Base-by-base conservation (phyloP, 2,797 vertebrate species). In the Danio aesculapii region DNA sequence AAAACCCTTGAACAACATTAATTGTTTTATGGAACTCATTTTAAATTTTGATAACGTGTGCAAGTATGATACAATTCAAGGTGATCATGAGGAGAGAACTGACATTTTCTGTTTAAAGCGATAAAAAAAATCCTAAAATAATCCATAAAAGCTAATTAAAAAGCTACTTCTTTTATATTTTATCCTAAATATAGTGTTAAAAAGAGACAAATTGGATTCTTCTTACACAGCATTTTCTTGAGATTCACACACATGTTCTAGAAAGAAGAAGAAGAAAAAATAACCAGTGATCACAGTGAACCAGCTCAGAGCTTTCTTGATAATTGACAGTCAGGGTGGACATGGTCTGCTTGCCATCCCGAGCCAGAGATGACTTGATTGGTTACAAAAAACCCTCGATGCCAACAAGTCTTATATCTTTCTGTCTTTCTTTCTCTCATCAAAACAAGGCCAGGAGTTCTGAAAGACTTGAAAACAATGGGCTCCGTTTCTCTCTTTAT, bases 401-500 rank as follows among this genome's bases (percentile, higher is more conserved):
- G 21, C 58, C 61, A 39, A 77, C 70, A 80, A 49, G 44, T 77
- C 19, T 30, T 0, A 73, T 43, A 47, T 10, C 17, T 81, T 13
- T 70, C 74, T 62, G 79, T 69, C 8, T 64, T 9, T 78, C 9
- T 43, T 13, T 50, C 0, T 61, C 39, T 77, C 8, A 8, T 78
- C 41, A 19, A 75, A 75, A 41, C 53, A 75, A 98, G 97, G 90
- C 97, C 97, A 64, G 98, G 98, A 80, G 96, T 99, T 81, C 92
- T 98, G 89, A 99, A 99, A 92, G 97, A 99, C 85, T 91, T 99
- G 77, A 99, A 99, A 93, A 98, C 97, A 70, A 99, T 99, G 98
- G 98, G 98, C 81, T 97, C 97, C 0, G 93, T 99, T 81, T 99
- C 97, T 74, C 94, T 99, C 59, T 98, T 97, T 85, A 98, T 99